Percentiles rank a stretch among this genome's conserved stretches.
Evolutionary conservation across 2,888 invertebrate genomes (phyloP).

Genomic region (Fissipunctia ypsillon): DNA sequence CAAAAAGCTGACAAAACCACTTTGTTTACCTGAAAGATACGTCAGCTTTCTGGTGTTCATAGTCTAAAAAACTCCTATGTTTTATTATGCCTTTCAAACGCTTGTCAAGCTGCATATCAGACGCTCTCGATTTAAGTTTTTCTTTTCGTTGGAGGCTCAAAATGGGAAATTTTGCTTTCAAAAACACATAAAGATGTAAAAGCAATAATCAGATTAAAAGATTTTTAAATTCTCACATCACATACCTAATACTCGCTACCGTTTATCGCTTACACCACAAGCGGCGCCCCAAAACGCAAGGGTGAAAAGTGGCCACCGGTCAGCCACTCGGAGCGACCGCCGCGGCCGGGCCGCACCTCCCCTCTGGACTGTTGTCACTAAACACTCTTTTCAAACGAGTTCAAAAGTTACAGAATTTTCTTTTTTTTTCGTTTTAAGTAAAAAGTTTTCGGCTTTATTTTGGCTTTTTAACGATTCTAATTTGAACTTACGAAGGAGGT

Average conservation of each 20-base stretch:
- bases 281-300: slow-evolving; percentile 58
- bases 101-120: too few species aligned
- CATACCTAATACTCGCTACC: slow-evolving; percentile 23
- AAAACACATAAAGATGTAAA: too few species aligned
- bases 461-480: not conserved
- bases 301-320: slow-evolving; percentile 62
- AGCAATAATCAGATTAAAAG: too few species aligned
- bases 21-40: too few species aligned
- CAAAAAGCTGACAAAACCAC: too few species aligned
- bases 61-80: too few species aligned
- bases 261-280: not conserved
- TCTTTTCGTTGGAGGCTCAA: too few species aligned
- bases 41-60: too few species aligned
- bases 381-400: slow-evolving; percentile 34
- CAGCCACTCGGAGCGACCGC: slow-evolving; percentile 61
- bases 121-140: too few species aligned
- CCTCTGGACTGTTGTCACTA: slow-evolving; percentile 32
- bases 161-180: too few species aligned
- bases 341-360: slow-evolving; percentile 57
- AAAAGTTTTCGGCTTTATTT: slow-evolving; percentile 6
- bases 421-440: slow-evolving; percentile 18
- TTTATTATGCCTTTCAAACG: too few species aligned
- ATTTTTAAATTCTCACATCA: too few species aligned
- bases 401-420: slow-evolving; percentile 16
- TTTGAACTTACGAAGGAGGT: slow-evolving; percentile 6